Percentiles rank a stretch among this genome's conserved stretches.
These are phyloP conservation scores for Lasioglossum baleicum DNA, from an alignment of 1,140 invertebrate species.

Conservation along the genomic window DNA sequence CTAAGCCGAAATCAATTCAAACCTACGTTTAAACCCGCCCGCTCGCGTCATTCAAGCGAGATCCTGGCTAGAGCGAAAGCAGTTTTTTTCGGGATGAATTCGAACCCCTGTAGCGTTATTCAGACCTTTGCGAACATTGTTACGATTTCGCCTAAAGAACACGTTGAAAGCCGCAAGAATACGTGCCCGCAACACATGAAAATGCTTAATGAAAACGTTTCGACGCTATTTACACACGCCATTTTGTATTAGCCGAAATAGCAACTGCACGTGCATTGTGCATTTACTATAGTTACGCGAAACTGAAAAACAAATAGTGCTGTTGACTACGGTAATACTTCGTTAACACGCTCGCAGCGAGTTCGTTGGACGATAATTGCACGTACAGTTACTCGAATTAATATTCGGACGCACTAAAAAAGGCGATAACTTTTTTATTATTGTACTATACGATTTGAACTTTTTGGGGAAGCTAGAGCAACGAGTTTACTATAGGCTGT, in stretches of 20 bases:
- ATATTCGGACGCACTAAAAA: too few relatives aligned
- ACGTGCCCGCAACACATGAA: not conserved
- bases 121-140: not conserved
- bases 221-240: too few relatives aligned
- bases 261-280: not conserved
- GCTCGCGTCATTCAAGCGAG: not conserved
- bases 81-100: not conserved
- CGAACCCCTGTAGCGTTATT: not conserved
- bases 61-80: not conserved
- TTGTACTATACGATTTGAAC: too few relatives aligned
- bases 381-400: too few relatives aligned
- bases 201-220: too few relatives aligned
- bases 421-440: too few relatives aligned
- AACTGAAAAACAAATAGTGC: too few relatives aligned
- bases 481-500: too few relatives aligned
- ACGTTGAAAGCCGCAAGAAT: not conserved
- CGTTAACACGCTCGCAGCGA: too few relatives aligned
- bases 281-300: not conserved
- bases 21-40: constrained; percentile 5
- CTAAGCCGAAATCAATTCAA: not conserved
- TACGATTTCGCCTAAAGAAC: not conserved
- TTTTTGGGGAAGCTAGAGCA: too few relatives aligned
- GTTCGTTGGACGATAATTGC: too few relatives aligned
- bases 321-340: too few relatives aligned
- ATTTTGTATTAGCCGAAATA: not conserved